Percentiles rank a stretch among this genome's conserved stretches.
Conservation (phyloP, 1,140 invertebrate species). For the Thaumetopoea pityocampa region DNA sequence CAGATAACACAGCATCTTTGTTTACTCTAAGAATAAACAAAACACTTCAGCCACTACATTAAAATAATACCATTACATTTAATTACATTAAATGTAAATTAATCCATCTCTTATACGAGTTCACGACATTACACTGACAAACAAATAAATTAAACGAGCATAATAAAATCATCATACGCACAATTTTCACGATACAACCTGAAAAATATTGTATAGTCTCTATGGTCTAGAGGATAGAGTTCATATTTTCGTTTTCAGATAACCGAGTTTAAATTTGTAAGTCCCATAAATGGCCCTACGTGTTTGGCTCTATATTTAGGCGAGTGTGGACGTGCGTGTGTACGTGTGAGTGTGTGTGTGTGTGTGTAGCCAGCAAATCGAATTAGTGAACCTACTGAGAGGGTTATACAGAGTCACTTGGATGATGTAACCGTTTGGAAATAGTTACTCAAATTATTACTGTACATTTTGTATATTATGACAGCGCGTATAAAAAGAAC, state of each 20-base stretch:
- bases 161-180: slow-evolving; percentile 19
- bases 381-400: background rate
- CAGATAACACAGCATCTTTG: too few relatives aligned
- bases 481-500: too few relatives aligned
- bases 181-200: background rate
- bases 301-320: slow-evolving; percentile 6
- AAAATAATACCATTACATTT: background rate
- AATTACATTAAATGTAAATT: background rate
- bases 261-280: background rate
- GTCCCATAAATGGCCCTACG: slow-evolving; percentile 9
- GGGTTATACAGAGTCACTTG: background rate
- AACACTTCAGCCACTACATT: too few relatives aligned
- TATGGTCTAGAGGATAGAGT: background rate
- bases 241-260: background rate
- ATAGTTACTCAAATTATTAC: background rate
- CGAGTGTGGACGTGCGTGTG: background rate
- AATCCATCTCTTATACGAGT: background rate
- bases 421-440: too few relatives aligned
- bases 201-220: background rate
- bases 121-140: slow-evolving; percentile 11
- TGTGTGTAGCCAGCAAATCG: background rate
- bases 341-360: slow-evolving; percentile 6
- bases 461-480: background rate
- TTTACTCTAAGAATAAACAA: too few relatives aligned
- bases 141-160: slow-evolving; percentile 17